Percentiles rank a stretch among this genome's conserved stretches.
Evolutionary conservation across 2,797 vertebrate genomes (phyloP).

Genomic region (Macropus fuliginosus): DNA sequence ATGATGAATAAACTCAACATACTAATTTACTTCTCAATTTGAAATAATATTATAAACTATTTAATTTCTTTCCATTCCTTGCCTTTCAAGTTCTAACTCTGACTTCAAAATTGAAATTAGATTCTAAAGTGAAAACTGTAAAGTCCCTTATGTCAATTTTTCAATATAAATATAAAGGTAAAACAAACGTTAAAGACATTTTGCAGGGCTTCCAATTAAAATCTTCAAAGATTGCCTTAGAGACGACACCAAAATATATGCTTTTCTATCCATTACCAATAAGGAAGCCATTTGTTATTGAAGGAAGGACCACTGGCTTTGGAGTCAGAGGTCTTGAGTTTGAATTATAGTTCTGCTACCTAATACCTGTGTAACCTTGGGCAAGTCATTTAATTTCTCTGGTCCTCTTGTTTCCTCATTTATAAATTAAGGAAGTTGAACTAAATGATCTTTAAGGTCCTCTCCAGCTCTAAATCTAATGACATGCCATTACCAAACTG

Average conservation of each 20-base stretch:
- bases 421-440: background rate
- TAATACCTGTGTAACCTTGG: background rate
- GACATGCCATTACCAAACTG: constrained; percentile 26
- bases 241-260: constrained; percentile 52
- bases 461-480: background rate
- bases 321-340: background rate
- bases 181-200: constrained; percentile 46
- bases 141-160: constrained; percentile 43
- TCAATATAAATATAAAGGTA: constrained; percentile 50
- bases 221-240: constrained; percentile 28
- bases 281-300: background rate
- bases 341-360: background rate
- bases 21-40: constrained; percentile 56
- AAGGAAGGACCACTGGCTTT: background rate
- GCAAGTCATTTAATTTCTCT: background rate
- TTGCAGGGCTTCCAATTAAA: constrained; percentile 49
- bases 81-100: constrained; percentile 15
- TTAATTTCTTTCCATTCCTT: constrained; percentile 27
- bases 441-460: background rate
- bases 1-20: constrained; percentile 28
- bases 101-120: constrained; percentile 50
- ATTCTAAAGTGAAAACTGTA: constrained; percentile 39
- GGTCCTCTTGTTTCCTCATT: background rate
- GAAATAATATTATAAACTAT: constrained; percentile 53
- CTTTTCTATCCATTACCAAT: constrained; percentile 41